Evolutionary conservation across 2,113 vertebrate genomes (phyloP).

Genomic region (Tupaia chinensis): DNA sequence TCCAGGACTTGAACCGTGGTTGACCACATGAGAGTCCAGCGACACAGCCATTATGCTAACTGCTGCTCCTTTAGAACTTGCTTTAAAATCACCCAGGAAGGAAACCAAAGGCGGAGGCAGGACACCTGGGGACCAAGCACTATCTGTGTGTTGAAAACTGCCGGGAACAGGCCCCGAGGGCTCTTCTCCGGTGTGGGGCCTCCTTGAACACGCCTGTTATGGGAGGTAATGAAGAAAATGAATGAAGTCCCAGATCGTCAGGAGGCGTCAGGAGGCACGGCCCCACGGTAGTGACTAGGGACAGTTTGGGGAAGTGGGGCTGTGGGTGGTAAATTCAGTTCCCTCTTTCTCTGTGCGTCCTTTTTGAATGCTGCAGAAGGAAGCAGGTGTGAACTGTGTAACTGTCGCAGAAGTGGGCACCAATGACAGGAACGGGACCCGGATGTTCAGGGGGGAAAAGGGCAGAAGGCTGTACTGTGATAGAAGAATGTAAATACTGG

Average conservation of each 20-base stretch:
- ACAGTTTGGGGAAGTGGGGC: neutral
- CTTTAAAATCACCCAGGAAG: neutral
- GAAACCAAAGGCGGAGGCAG: neutral
- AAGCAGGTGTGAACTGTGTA: neutral
- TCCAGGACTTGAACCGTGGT: too few relatives aligned
- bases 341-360: neutral
- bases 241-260: neutral
- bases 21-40: too few relatives aligned
- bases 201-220: neutral
- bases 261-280: too few relatives aligned
- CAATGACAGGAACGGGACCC: neutral
- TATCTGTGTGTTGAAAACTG: neutral
- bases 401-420: neutral
- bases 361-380: neutral
- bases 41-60: too few relatives aligned
- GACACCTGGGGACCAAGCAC: rapidly evolving
- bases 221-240: neutral
- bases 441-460: neutral
- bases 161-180: rapidly evolving
- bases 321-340: neutral
- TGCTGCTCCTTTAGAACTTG: neutral
- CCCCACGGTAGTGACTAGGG: neutral
- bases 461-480: too few relatives aligned
- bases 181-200: neutral
- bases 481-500: too few relatives aligned